These are phyloP conservation scores for Plebejus melissa DNA, from an alignment of 2,888 invertebrate genomes.

Conservation along the genomic window DNA sequence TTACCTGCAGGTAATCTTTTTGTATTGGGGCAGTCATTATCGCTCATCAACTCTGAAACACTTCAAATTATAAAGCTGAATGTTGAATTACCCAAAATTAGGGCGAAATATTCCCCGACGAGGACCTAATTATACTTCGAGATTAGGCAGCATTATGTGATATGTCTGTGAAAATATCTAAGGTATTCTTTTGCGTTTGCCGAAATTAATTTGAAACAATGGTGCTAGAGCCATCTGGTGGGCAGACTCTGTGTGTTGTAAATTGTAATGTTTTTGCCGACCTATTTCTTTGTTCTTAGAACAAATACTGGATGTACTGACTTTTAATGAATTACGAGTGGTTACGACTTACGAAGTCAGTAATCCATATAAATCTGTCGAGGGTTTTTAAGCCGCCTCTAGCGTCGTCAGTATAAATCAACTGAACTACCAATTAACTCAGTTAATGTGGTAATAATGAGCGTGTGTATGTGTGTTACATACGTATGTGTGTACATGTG, in stretches of 20 bases:
- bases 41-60: not conserved
- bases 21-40: not conserved
- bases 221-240: not conserved
- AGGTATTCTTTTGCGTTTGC: not conserved
- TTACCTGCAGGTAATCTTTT: not conserved
- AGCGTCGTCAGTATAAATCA: conserved; percentile 16
- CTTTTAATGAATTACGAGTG: not conserved
- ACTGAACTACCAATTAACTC: conserved; percentile 25
- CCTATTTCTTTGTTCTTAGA: not conserved
- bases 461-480: not conserved
- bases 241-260: not conserved
- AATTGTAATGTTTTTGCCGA: not conserved
- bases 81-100: not conserved
- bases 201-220: conserved; percentile 11
- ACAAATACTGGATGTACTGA: not conserved
- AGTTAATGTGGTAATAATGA: conserved; percentile 25
- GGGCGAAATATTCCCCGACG: not conserved
- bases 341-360: not conserved
- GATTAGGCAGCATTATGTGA: not conserved
- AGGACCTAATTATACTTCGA: not conserved
- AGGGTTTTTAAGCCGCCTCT: not conserved
- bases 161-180: not conserved
- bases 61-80: not conserved
- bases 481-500: not conserved
- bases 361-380: conserved; percentile 3